Evolutionary conservation across 2,113 vertebrate species (phyloP), one percentile per base, ranked within the genome.

Genomic region (Zosterops borbonicus): DNA sequence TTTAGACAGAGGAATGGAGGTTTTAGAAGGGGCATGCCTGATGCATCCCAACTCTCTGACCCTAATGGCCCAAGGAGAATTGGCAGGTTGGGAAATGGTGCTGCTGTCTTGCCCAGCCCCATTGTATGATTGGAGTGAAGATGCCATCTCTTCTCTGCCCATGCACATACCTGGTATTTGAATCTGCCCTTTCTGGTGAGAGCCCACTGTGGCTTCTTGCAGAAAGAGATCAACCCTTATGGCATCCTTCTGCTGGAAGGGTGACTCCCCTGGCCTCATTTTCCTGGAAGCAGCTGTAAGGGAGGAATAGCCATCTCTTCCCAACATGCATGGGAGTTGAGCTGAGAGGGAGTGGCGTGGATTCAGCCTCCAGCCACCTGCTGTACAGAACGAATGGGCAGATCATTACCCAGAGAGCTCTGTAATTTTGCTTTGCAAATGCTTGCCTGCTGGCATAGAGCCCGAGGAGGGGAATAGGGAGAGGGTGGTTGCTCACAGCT

Each of bases 401-500:
- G 83, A 94, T 95, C 96, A 84, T 94, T 89, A 94, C 85, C 92
- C 94, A 60, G 85, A 94, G 90, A 87, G 83, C 90, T 94, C 92
- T 95, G 92, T 95, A 97, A 97, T 96, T 96, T 96, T 86, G 63
- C 92, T 94, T 87, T 83, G 76, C 90, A 96, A 90, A 96, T 84
- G 83, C 93, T 90, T 86, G 79, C 93, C 95, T 18, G 2, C 58
- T 96, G 96, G 94, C 93, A 4, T 49, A 56, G 46, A 90, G 94
- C 92, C 90, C 33, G 83, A 93, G 85, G 89, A 95, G 70, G 71
- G 83, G 71, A 91, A 87, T 46, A 35, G 77, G 73, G 80, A 96
- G 89, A 89, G 56, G 58, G 52, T 81, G 56, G 79, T 52, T 75
- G 85, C 55, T 94, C 49, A 56, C 56, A 88, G 85, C 69, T 92